Evolutionary conservation across 2,888 invertebrate species (phyloP), one percentile per base, ranked within the genome.

Genomic region (Caenorhabditis imperialis): DNA sequence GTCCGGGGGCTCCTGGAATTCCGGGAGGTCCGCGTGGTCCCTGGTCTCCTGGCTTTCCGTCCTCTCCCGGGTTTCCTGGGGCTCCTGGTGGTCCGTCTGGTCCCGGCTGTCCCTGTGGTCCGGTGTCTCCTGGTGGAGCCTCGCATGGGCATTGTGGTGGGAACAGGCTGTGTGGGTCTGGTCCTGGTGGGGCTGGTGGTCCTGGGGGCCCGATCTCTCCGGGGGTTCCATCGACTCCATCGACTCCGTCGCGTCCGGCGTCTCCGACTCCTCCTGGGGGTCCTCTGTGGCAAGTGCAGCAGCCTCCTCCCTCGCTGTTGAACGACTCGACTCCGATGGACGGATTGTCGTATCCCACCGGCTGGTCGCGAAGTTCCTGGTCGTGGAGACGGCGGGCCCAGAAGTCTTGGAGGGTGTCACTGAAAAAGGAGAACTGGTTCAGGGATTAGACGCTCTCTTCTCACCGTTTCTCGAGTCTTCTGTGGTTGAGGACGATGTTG

Each of bases 11-110:
- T 16, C 90, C 90, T 38, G 89, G 87, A 8, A 88, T 90, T 20
- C 94, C 94, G 0, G 93, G 92, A 88, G 94, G 94, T 37, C 94
- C 94, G 88, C 85, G 81, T 18, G 83, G 77, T 72, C 86, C 86
- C 58, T 84, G 86, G 60, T 86, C 85, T 76, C 83, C 83, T 25
- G 86, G 84, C 57, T 85, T 84, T 62, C 85, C 85, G 50, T 86
- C 84, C 27, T 86, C 84, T 67, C 85, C 85, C 14, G 79, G 63
- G 12, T 78, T 71, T 75, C 85, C 85, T 58, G 85, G 85, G 6
- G 81, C 63, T 65, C 86, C 86, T 22, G 84, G 85, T 27, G 81
- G 79, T 65, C 85, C 83, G 47, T 81, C 75, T 18, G 80, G 76
- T 78, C 76, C 74, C 47, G 67, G 77, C 25, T 62, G 77, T 40